These are phyloP conservation scores for Elgaria multicarinata DNA, from an alignment of 2,113 vertebrate species.

Conservation along the genomic window DNA sequence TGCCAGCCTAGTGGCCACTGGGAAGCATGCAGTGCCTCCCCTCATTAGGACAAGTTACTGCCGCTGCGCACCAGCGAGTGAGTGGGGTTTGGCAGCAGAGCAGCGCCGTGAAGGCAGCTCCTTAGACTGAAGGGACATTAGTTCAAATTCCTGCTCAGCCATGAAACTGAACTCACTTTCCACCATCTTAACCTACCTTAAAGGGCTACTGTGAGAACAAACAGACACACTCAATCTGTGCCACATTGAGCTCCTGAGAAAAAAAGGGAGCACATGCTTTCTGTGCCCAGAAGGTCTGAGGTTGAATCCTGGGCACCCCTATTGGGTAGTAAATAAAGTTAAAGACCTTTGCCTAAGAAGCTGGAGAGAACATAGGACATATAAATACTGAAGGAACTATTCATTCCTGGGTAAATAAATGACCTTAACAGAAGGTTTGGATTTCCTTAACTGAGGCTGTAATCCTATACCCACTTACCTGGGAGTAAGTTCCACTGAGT, in stretches of 20 bases:
- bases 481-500: no score
- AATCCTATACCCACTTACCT: background rate
- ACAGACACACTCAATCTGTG: background rate
- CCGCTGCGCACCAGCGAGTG: no score
- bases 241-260: background rate
- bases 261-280: background rate
- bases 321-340: background rate
- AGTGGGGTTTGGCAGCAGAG: no score
- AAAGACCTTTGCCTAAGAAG: background rate
- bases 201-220: background rate
- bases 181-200: background rate
- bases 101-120: no score
- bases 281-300: background rate
- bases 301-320: background rate
- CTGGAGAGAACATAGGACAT: background rate
- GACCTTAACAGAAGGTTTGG: background rate
- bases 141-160: background rate
- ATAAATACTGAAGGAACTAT: background rate
- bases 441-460: background rate
- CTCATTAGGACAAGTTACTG: no score
- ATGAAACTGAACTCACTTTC: background rate
- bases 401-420: no score
- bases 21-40: no score
- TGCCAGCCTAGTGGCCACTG: no score
- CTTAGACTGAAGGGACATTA: background rate